A percentile compares a stretch with the other conserved stretches of the same genome.
Conservation (phyloP, 2,888 invertebrate genomes). For the Gisinianus flammeolus region DNA sequence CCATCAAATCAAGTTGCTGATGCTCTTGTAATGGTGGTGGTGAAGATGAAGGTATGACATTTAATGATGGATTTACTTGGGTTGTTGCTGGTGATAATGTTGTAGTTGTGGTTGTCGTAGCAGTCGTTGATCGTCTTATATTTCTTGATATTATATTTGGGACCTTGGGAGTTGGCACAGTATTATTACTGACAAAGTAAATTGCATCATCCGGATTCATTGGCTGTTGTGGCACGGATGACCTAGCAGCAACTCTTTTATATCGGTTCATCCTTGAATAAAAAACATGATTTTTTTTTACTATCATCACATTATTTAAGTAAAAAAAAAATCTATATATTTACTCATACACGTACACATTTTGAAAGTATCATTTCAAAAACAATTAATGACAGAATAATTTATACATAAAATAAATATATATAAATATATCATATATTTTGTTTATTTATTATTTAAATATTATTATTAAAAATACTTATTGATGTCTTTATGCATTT, state of each 20-base stretch:
- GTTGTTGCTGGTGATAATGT: not conserved
- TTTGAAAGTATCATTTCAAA: no score
- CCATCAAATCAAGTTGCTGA: not conserved
- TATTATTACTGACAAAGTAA: constrained; percentile 29
- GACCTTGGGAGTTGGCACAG: constrained; percentile 15
- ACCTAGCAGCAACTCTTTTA: constrained; percentile 6
- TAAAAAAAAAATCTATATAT: no score
- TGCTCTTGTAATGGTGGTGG: not conserved
- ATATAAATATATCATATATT: no score
- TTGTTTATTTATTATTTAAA: no score
- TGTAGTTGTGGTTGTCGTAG: not conserved
- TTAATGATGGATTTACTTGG: no score
- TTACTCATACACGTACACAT: no score
- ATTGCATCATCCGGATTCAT: constrained; percentile 37
- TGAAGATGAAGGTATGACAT: not conserved
- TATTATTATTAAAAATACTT: no score
- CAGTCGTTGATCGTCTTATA: not conserved
- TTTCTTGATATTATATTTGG: constrained; percentile 41
- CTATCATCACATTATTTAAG: no score
- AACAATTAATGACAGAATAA: no score
- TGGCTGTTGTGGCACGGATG: not conserved
- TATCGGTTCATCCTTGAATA: constrained; percentile 32
- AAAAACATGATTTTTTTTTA: no score
- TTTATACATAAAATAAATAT: no score
- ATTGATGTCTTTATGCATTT: no score